Base-by-base conservation (phyloP, 2,888 invertebrate genomes). In the Tipula helvola region DNA sequence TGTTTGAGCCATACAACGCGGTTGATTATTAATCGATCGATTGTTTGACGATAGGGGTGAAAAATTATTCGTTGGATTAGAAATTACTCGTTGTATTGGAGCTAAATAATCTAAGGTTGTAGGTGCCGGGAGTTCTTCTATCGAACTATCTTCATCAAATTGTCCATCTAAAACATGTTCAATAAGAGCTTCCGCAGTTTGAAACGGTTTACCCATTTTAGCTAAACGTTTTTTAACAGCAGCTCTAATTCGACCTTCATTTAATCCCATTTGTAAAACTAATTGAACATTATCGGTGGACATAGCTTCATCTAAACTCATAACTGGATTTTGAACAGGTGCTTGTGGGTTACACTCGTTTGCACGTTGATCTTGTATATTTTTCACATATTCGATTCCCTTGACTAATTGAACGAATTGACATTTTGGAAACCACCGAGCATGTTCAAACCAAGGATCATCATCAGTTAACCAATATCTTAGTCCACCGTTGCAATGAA, bases 391-490 rank as follows among this genome's bases (percentile, higher is more conserved):
- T 83, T 95, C 94, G 87, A 94, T 94, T 12, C 97, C 97, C 90
- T 97, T 97, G 86, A 96, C 94, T 87, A 97, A 93, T 87, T 94
- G 92, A 18, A 99, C 94, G 90, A 95, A 98, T 8, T 95, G 95
- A 91, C 98, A 99, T 90, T 94, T 94, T 0, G 97, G 96, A 93
- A 97, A 98, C 97, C 97, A 98, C 89, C 95, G 94, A 12, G 97
- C 97, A 92, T 99, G 99, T 90, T 98, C 98, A 87, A 94, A 93
- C 98, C 98, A 98, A 0, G 98, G 97, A 90, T 96, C 96, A 91
- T 98, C 98, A 18, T 95, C 94, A 57, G 95, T 94, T 90, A 97
- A 96, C 98, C 98, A 99, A 90, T 96, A 95, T 88, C 96, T 94
- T 86, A 99, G 92, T 0, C 98, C 97, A 83, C 98, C 98, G 91